Percentiles rank a stretch among this genome's conserved stretches.
These are phyloP conservation scores for Acanthiza pusilla DNA, from an alignment of 2,797 vertebrate species.

Conservation along the genomic window DNA sequence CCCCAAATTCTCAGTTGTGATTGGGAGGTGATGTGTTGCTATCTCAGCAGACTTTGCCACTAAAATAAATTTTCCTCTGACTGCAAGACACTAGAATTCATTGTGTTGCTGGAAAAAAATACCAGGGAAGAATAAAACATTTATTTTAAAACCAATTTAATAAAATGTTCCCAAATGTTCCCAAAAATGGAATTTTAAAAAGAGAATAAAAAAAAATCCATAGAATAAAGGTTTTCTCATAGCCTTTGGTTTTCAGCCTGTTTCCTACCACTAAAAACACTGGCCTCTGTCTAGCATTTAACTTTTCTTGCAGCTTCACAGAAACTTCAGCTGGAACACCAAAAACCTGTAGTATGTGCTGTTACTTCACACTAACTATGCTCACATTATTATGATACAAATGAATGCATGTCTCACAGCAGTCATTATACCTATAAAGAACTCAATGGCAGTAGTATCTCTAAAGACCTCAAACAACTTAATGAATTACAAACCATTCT, in stretches of 20 bases:
- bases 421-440: background rate
- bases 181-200: background rate
- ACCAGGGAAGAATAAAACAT: background rate
- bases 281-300: background rate
- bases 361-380: background rate
- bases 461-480: background rate
- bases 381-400: background rate
- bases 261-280: background rate
- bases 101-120: background rate
- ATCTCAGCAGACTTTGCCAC: background rate
- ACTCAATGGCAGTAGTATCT: background rate
- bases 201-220: background rate
- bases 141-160: background rate
- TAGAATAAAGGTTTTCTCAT: background rate
- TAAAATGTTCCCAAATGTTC: background rate
- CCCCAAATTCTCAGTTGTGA: background rate
- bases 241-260: background rate
- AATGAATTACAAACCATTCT: slow-evolving; percentile 1
- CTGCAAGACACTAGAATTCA: background rate
- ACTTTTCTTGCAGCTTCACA: background rate
- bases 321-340: background rate
- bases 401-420: background rate
- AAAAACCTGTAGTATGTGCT: background rate
- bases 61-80: background rate
- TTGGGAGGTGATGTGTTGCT: background rate